Percentiles rank a stretch among this genome's conserved stretches.
Conservation (phyloP, 2,888 invertebrate genomes). For the Aphidoletes aphidimyza region DNA sequence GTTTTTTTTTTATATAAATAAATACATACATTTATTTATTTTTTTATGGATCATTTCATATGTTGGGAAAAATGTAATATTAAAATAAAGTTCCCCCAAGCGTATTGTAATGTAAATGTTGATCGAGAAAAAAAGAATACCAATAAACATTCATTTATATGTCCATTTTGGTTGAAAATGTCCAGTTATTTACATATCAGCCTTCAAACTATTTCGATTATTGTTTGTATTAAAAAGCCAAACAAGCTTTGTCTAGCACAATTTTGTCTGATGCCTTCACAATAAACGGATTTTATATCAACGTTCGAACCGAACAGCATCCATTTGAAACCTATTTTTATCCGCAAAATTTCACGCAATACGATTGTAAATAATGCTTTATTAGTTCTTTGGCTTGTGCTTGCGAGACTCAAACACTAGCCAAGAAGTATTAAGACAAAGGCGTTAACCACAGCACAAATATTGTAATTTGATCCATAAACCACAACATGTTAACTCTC, state of each 20-base stretch:
- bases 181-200: neutral
- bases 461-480: constrained; percentile 29
- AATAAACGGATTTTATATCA: neutral
- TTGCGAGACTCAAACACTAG: neutral
- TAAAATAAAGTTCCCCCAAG: no score
- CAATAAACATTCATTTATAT: neutral
- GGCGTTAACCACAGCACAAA: constrained; percentile 22
- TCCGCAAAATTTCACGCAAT: neutral
- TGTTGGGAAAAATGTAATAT: no score
- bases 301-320: neutral
- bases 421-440: constrained; percentile 10
- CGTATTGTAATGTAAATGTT: no score
- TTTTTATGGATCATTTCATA: no score
- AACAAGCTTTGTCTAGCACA: no score
- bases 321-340: neutral
- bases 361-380: constrained; percentile 29
- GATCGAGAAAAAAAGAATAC: no score
- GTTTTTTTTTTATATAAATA: no score
- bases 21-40: no score
- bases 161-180: neutral
- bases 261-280: neutral
- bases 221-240: neutral
- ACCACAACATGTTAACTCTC: neutral
- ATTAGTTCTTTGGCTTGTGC: constrained; percentile 4
- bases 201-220: neutral